Evolutionary conservation across 2,797 vertebrate species (phyloP).

Genomic region (Muscicapa comitata): DNA sequence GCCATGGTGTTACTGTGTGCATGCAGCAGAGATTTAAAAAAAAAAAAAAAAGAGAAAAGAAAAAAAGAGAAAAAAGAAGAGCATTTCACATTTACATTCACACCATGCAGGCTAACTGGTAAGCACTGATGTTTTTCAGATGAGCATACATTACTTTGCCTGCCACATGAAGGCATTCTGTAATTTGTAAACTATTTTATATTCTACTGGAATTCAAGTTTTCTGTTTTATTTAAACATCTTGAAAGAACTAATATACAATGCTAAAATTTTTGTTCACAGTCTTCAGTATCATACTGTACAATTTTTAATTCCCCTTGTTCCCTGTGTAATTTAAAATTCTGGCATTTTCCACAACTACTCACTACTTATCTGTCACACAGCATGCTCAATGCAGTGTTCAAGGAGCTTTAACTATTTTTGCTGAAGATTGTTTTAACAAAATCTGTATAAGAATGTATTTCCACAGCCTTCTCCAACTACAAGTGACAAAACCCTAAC

Average conservation of each 20-base stretch:
- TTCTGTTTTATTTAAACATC: conserved; percentile 45
- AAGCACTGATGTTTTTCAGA: conserved; percentile 54
- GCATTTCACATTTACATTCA: conserved; percentile 52
- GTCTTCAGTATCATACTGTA: neutral
- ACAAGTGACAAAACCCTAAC: neutral
- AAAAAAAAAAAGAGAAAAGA: neutral
- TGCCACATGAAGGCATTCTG: conserved; percentile 43
- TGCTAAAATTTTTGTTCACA: conserved; percentile 3
- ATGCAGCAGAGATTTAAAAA: neutral
- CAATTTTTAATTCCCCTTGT: neutral
- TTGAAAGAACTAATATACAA: conserved; percentile 25
- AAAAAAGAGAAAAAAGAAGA: neutral
- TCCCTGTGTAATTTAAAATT: neutral
- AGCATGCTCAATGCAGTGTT: neutral
- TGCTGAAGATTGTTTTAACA: neutral
- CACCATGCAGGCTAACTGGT: conserved; percentile 41
- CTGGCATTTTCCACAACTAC: neutral
- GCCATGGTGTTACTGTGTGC: conserved; percentile 10
- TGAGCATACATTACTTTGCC: conserved; percentile 49
- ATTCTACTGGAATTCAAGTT: conserved; percentile 39
- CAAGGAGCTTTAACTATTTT: neutral
- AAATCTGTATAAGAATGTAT: neutral
- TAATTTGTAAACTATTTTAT: conserved; percentile 47
- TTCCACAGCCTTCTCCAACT: neutral
- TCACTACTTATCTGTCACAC: neutral